Conservation (phyloP, 2,888 invertebrate species). For the Caenorhabditis afra region DNA sequence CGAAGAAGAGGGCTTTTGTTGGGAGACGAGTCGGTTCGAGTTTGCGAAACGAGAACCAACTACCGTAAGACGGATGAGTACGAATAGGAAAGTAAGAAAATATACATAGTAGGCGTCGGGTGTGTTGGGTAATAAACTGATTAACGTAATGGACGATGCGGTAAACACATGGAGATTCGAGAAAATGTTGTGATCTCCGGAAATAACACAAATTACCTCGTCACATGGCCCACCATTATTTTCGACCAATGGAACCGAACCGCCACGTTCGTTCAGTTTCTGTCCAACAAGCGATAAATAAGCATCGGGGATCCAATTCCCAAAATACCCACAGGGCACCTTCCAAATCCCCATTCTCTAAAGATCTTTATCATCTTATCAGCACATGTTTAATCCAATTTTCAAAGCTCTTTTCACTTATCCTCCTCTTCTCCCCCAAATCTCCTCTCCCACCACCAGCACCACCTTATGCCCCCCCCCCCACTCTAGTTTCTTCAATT, state of each 20-base stretch:
- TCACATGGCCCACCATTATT: neutral
- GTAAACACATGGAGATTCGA: neutral
- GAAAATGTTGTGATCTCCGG: conserved; percentile 6
- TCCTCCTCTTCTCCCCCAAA: neutral
- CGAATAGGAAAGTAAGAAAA: no score
- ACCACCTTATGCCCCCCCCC: no score
- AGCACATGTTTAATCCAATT: conserved; percentile 40
- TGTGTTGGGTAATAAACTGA: neutral
- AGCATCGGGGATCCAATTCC: no score
- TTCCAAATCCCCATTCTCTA: neutral
- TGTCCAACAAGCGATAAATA: no score
- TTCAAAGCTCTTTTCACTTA: conserved; percentile 19
- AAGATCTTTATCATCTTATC: conserved; percentile 32
- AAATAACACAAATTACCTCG: neutral
- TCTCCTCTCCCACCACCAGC: neutral
- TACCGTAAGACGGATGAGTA: conserved; percentile 1
- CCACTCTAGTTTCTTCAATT: no score
- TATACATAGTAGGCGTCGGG: no score
- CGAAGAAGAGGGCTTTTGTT: no score
- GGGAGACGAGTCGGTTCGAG: no score
- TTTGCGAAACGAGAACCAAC: neutral
- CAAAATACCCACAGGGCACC: no score
- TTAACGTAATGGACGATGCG: conserved; percentile 11
- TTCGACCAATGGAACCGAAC: no score
- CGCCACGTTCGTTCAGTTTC: no score